Base-by-base conservation (phyloP, 2,113 vertebrate species). In the Rousettus leschenaultii region DNA sequence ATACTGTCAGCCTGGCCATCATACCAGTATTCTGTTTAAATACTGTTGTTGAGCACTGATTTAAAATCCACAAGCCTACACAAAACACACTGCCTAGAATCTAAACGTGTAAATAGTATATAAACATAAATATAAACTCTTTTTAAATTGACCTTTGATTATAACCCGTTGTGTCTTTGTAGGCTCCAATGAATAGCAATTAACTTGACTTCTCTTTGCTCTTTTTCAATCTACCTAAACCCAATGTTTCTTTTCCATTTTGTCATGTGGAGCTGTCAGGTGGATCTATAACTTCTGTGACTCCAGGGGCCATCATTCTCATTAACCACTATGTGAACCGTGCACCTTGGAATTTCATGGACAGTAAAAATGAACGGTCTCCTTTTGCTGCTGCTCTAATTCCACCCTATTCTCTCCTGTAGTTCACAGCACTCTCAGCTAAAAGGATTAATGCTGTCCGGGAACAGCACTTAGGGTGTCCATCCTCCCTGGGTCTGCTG, bases 151-250 rank as follows among this genome's bases (percentile, higher is more conserved):
- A 61, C 89, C 79, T 91, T 80, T 45, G 61, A 0, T 85, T 55
- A 82, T n/a, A 70, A 59, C 26, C 55, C 33, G 70, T 26, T 71
- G 21, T 48, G 45, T 51, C 40, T 43, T 85, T 14, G 8, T 59
- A 68, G 74, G 7, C 28, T 45, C 73, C 55, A 82, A 93, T 43
- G 33, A 84, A 68, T 55, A 57, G 48, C 53, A 92, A 80, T 74
- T 74, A 95, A 70, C 43, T 91, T 68, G 33, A 22, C 68, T 86
- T 86, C 38, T 86, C 79, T 95, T 63, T 74, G 22, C 38, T 70
- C 55, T 63, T 74, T 71, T 74, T 86, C 87, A 61, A 3, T 40
- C 89, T 77, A 1, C 35, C 15, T 61, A 68, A 79, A 57, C n/a
- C 43, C 65, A 5, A 10, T 18, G 19, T 4, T 80, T 40, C 59